Conservation (phyloP, 2,888 invertebrate species). For the Rhagophthalmus giganteus region DNA sequence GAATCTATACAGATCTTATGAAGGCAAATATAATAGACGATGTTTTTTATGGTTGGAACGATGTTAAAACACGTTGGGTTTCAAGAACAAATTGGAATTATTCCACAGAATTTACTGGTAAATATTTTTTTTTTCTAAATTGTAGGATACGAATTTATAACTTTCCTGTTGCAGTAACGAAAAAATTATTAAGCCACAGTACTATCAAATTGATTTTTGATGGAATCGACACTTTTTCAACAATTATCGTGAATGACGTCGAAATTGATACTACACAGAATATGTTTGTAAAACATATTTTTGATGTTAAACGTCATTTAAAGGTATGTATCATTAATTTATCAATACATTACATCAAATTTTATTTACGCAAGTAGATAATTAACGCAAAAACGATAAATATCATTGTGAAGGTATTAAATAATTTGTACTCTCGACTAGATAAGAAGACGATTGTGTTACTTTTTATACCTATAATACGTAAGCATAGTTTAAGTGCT, state of each 20-base stretch:
- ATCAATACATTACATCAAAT: too few relatives aligned
- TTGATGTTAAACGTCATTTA: conserved; percentile 65
- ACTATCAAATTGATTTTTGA: conserved; percentile 69
- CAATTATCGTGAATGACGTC: conserved; percentile 71
- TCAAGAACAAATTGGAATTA: conserved; percentile 81
- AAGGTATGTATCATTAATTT: conserved; percentile 55
- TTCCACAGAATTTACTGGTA: conserved; percentile 68
- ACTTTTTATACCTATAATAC: too few relatives aligned
- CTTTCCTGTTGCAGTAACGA: conserved; percentile 49
- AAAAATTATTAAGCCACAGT: conserved; percentile 44
- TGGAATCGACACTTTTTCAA: conserved; percentile 84
- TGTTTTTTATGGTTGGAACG: conserved; percentile 73
- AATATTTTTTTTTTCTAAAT: conserved; percentile 10
- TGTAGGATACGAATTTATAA: not conserved
- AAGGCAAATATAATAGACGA: conserved; percentile 62
- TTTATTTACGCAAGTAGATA: too few relatives aligned
- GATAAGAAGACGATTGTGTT: too few relatives aligned
- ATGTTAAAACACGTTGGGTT: conserved; percentile 81
- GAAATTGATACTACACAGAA: conserved; percentile 71
- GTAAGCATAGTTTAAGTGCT: too few relatives aligned
- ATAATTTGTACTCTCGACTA: too few relatives aligned
- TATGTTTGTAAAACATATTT: conserved; percentile 83
- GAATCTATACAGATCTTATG: conserved; percentile 76
- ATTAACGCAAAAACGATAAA: too few relatives aligned
- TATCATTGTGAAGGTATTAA: too few relatives aligned